Base-by-base conservation (phyloP, 2,888 invertebrate species). In the Mycogona germanica region DNA sequence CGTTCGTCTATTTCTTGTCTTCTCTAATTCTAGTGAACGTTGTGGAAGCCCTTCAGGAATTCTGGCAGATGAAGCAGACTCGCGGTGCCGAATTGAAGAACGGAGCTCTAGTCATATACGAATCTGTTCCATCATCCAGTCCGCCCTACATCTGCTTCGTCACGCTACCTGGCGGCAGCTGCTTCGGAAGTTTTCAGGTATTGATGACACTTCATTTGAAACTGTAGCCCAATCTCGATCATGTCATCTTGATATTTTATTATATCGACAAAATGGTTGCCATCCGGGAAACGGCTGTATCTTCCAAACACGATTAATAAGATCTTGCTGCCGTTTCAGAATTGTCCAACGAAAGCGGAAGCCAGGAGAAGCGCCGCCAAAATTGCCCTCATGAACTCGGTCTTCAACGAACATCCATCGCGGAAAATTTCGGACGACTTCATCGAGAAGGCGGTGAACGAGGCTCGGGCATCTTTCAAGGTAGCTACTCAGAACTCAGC, bases 21-120 rank as follows among this genome's bases (percentile, higher is more conserved):
- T n/a, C n/a, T n/a, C n/a, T n/a, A 51, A 38, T 60, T 66, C n/a
- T 76, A 83, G 92, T 93, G 62, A 92, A 93, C 74, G 92, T 93
- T 58, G 92, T 93, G 55, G 92, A 93, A 72, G 92, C 92, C 7
- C 75, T 93, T 55, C 92, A 93, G 71, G 92, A 93, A 74, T 93
- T 93, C 73, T 93, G 93, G 93, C 91, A 92, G 75, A 88, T 91
- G 87, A 93, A 93, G 73, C 86, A 87, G 62, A 81, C 87, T 49
- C 76, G 89, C 58, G 88, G 87, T 61, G 82, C 83, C 19, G 88
- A 87, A 64, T 75, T 87, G 59, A 81, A 86, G 64, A 72, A 87
- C 65, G 91, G 88, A 56, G 91, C 91, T 21, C 78, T 91, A 63
- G 91, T 93, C 63, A 89, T 91, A 68, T 93, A 93, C 71, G 93